Conservation (phyloP, 2,113 vertebrate genomes). For the Motacilla alba region DNA sequence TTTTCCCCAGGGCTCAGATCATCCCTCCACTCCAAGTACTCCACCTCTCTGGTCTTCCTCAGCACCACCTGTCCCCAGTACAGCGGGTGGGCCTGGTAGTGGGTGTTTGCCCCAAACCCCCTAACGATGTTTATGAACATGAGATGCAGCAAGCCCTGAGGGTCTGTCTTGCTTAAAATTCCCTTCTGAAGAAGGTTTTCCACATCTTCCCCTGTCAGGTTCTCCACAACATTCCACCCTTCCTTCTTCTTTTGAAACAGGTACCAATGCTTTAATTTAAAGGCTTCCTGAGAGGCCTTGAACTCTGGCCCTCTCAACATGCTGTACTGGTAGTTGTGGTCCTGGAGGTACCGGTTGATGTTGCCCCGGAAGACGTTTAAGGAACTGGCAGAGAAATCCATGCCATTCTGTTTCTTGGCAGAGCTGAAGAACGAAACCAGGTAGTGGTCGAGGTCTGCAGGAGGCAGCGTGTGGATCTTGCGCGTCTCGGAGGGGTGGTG, state of each 20-base stretch:
- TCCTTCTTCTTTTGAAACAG: not conserved
- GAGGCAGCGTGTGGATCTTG: not conserved
- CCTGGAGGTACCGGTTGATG: not conserved
- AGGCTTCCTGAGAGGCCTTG: not conserved
- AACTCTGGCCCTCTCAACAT: not conserved
- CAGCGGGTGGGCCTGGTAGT: not conserved
- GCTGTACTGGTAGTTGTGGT: conserved; percentile 1
- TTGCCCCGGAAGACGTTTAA: not conserved
- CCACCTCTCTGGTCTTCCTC: not conserved
- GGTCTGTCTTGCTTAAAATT: not conserved
- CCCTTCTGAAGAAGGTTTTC: not conserved
- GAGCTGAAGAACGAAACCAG: not conserved
- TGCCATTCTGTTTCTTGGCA: not conserved
- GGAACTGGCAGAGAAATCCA: not conserved
- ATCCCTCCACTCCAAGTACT: conserved; percentile 46
- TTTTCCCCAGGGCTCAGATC: not conserved
- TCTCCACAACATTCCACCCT: not conserved
- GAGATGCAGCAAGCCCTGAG: not conserved
- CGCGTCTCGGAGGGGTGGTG: not conserved
- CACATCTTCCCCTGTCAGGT: not conserved
- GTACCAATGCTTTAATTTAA: not conserved
- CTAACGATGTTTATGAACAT: not conserved
- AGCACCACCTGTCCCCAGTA: conserved; percentile 53
- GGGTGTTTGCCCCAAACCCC: not conserved
- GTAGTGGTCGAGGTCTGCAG: not conserved